These are phyloP conservation scores for Lithobates sylvaticus DNA, from an alignment of 2,797 vertebrate genomes.

Conservation along the genomic window DNA sequence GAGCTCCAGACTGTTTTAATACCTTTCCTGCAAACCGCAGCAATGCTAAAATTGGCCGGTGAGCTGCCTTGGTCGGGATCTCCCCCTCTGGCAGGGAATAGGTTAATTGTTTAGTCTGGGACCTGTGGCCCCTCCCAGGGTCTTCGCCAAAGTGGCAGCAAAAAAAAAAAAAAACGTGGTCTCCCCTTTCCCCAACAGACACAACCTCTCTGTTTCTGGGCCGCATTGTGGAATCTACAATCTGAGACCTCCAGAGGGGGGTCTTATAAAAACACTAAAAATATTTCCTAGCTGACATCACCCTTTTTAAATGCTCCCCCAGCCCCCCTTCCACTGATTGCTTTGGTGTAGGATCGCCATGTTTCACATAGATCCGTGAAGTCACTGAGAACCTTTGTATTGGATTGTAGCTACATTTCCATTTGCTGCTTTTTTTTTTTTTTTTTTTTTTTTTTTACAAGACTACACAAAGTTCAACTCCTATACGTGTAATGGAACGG, in stretches of 20 bases:
- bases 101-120: slow-evolving; percentile 29
- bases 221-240: slow-evolving; percentile 13
- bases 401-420: neutral
- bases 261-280: slow-evolving; percentile 23
- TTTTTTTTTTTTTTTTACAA: too few species aligned
- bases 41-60: neutral
- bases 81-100: slow-evolving; percentile 1
- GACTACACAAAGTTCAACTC: too few species aligned
- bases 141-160: slow-evolving; percentile 46
- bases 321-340: neutral
- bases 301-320: neutral
- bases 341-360: neutral
- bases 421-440: neutral
- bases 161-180: slow-evolving; percentile 18
- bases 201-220: neutral
- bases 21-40: neutral
- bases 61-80: neutral
- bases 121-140: slow-evolving; percentile 19
- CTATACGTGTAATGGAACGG: too few species aligned
- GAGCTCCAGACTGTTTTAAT: slow-evolving; percentile 22
- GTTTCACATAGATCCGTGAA: neutral
- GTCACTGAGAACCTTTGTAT: neutral
- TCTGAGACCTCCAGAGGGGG: neutral
- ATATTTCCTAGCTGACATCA: slow-evolving; percentile 46
- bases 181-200: neutral